Conservation (phyloP, 2,113 vertebrate species). For the Mobula birostris region DNA sequence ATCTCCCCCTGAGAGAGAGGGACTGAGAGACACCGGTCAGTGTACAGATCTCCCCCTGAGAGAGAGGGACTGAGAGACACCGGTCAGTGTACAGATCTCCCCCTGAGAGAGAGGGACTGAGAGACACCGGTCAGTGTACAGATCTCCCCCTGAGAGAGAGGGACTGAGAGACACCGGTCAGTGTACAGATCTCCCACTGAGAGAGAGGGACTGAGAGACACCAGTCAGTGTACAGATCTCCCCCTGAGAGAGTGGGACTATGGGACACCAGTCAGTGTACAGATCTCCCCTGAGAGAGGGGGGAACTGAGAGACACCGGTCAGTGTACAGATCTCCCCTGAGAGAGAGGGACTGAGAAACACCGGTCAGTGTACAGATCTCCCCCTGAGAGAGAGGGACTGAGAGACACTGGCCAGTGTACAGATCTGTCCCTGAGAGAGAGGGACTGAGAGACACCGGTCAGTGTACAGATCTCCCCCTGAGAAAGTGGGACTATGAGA, state of each 20-base stretch:
- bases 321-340: not conserved
- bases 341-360: not conserved
- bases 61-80: too few species aligned
- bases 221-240: not conserved
- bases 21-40: too few species aligned
- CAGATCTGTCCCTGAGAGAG: not conserved
- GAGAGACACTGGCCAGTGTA: not conserved
- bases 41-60: too few species aligned
- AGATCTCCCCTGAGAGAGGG: not conserved
- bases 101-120: too few species aligned
- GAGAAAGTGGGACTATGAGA: not conserved
- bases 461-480: not conserved
- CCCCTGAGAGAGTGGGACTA: not conserved
- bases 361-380: not conserved
- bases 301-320: not conserved
- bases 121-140: too few species aligned
- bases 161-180: not conserved
- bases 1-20: too few species aligned
- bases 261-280: not conserved
- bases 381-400: not conserved
- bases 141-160: too few species aligned
- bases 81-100: too few species aligned
- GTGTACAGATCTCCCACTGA: not conserved
- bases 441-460: not conserved
- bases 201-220: not conserved